Evolutionary conservation across 1,140 invertebrate species (phyloP), one percentile per base, ranked within the genome.

Genomic region (Mercenaria mercenaria): DNA sequence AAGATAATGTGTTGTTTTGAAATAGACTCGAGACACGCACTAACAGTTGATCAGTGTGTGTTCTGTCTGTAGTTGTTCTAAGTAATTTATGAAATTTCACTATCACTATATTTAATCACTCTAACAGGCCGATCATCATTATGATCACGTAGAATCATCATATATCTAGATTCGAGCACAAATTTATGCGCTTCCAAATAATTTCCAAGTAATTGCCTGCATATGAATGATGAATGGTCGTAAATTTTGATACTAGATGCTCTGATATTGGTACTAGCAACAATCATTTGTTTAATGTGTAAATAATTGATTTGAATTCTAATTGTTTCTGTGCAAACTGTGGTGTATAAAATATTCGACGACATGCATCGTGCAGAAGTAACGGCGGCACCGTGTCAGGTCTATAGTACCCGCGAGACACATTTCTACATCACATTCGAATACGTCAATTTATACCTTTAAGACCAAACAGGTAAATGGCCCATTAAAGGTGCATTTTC

Each of bases 241-340:
- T 76, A 87, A 87, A 87, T 39, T 87, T 76, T 59, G 69, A 74
- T 77, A 41, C 37, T 72, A 50, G 84, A 87, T 87, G 26, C 52
- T 8, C 72, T 32, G 84, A 87, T 76, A 77, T 61, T 26, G 34
- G 6, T 59, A 23, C 18, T 1, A 4, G 37, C 34, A 39, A 72
- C 67, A 39, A 37, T 18, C 67, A n/a, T 72, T 72, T 47, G 77
- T 43, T 52, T 67, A 79, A 79, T 69, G 86, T 79, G 86, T 88
- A 88, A 80, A 88, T 88, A 88, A 88, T 88, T 88, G 76, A 88
- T 81, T 88, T 81, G 59, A 88, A 88, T 88, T 80, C 23, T 56
- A 88, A 88, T 88, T 52, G 77, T 64, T 69, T 39, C 41, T 37
- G n/a, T 37, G 8, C 15, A 29, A 56, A 69, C 34, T 56, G 10